phyloP scores from a whole-genome alignment of 2,888 invertebrate genomes.

The Dyspetes luteomarginatus region DNA sequence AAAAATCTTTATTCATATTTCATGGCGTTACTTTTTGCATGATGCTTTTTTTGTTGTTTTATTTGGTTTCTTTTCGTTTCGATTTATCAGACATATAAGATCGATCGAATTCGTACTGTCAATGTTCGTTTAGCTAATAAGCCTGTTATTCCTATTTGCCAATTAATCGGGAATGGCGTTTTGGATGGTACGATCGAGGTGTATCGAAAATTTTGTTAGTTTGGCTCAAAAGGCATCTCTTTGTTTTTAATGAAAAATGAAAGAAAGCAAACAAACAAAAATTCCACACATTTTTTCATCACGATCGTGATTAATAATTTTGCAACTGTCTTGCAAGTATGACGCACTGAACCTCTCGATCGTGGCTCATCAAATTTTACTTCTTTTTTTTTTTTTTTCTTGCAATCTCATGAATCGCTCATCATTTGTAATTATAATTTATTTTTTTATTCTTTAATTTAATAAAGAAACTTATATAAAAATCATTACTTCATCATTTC shows the following conservation, averaged over 20 bases:
- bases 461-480: conserved; percentile 39
- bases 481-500: conserved; percentile 47
- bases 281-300: not conserved
- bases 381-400: too few species aligned
- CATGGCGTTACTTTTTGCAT: conserved; percentile 14
- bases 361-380: not conserved
- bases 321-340: conserved; percentile 20
- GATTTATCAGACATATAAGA: conserved; percentile 8
- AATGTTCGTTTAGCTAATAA: conserved; percentile 38
- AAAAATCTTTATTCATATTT: conserved; percentile 45
- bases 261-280: not conserved
- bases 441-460: conserved; percentile 45
- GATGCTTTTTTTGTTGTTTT: conserved; percentile 22
- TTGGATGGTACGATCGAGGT: conserved; percentile 72
- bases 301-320: conserved; percentile 2
- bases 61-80: conserved; percentile 8
- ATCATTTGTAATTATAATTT: conserved; percentile 40
- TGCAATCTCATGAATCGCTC: conserved; percentile 13
- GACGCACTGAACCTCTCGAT: not conserved
- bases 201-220: conserved; percentile 17
- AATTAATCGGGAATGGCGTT: conserved; percentile 81
- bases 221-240: conserved; percentile 3
- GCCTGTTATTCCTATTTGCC: conserved; percentile 72
- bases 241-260: conserved; percentile 4
- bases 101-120: not conserved